Conservation (phyloP, 2,888 invertebrate genomes). For the Erebia ligea region DNA sequence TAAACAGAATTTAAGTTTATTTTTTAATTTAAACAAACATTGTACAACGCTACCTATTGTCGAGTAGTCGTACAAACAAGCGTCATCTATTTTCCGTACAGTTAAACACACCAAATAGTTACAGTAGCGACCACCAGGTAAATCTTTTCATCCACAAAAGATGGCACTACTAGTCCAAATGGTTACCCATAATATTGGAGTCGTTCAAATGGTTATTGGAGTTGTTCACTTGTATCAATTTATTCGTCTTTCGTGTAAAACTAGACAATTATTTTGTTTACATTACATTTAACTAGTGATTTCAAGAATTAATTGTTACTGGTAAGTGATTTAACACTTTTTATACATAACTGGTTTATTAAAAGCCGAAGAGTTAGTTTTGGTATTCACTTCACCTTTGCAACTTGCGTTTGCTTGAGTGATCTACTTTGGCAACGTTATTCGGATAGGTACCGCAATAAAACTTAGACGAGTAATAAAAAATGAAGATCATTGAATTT, state of each 20-base stretch:
- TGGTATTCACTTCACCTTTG: not conserved
- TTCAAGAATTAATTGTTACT: slow-evolving; percentile 34
- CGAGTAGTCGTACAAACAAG: not conserved
- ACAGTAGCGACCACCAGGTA: not conserved
- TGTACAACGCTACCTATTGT: slow-evolving; percentile 39
- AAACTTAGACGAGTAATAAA: slow-evolving; percentile 5
- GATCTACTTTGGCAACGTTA: slow-evolving; percentile 16
- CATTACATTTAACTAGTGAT: slow-evolving; percentile 35
- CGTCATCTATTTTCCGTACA: not conserved
- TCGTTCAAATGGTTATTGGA: slow-evolving; percentile 4
- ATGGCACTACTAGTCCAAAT: slow-evolving; percentile 18
- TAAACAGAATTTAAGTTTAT: too few species aligned
- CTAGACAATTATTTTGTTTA: slow-evolving; percentile 40
- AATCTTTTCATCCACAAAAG: slow-evolving; percentile 7
- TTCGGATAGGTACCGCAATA: slow-evolving; percentile 14
- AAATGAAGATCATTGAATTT: not conserved
- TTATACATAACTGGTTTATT: slow-evolving; percentile 12
- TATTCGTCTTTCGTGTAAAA: slow-evolving; percentile 21
- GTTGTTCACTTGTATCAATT: slow-evolving; percentile 29
- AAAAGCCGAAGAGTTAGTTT: slow-evolving; percentile 17
- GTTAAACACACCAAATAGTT: not conserved
- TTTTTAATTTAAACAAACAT: too few species aligned
- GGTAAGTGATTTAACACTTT: slow-evolving; percentile 28
- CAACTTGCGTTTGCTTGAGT: slow-evolving; percentile 15
- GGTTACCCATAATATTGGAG: slow-evolving; percentile 4